Conservation (phyloP, 2,888 invertebrate species). For the Selenia dentaria region DNA sequence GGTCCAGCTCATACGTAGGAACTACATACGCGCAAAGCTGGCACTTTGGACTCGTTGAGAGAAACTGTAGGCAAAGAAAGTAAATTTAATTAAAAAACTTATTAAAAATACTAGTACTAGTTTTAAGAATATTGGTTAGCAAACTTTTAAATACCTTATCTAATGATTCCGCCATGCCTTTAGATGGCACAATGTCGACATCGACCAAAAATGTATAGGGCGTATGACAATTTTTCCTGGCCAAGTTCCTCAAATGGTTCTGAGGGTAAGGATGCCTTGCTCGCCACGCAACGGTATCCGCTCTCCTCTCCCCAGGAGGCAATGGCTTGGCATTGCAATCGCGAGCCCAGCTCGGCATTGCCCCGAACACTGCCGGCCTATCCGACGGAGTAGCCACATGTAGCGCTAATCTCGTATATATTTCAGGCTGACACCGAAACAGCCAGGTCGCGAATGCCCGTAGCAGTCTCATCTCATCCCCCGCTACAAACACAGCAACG, state of each 20-base stretch:
- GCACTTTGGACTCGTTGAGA: conserved; percentile 84
- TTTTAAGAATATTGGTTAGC: too few relatives aligned
- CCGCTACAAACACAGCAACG: conserved; percentile 91
- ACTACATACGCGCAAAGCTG: conserved; percentile 93
- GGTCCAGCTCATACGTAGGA: conserved; percentile 95
- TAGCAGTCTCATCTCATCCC: conserved; percentile 90
- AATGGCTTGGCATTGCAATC: conserved; percentile 89
- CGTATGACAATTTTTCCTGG: conserved; percentile 93
- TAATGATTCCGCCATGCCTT: conserved; percentile 88
- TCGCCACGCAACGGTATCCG: conserved; percentile 89
- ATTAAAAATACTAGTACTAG: not conserved
- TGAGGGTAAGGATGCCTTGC: conserved; percentile 93
- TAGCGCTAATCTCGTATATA: conserved; percentile 89
- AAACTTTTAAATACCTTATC: conserved; percentile 63
- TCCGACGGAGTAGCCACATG: conserved; percentile 90
- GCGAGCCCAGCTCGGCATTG: conserved; percentile 81
- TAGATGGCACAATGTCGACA: conserved; percentile 94
- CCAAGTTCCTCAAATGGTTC: conserved; percentile 94
- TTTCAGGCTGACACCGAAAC: conserved; percentile 88
- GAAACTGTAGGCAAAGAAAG: conserved; percentile 68
- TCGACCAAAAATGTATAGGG: conserved; percentile 93
- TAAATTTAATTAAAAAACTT: not conserved
- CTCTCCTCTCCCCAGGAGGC: conserved; percentile 84
- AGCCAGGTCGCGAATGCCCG: conserved; percentile 91
- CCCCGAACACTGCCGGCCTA: conserved; percentile 85